These are phyloP conservation scores for Salpingus planirostris DNA, from an alignment of 2,888 invertebrate genomes.

Conservation along the genomic window DNA sequence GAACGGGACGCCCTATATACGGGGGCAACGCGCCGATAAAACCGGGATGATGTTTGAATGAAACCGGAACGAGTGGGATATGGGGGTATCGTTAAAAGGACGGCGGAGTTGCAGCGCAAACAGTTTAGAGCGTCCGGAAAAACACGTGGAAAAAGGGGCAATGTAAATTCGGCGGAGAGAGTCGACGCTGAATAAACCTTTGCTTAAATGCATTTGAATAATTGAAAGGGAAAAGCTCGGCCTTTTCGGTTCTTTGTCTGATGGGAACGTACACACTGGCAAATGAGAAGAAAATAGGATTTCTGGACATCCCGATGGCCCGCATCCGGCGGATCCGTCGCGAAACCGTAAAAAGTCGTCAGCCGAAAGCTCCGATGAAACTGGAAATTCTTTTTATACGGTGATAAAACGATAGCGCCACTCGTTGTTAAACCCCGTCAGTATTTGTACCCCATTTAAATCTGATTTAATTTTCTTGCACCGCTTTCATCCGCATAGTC, in stretches of 20 bases:
- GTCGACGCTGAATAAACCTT: constrained; percentile 7
- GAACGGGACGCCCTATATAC: no score
- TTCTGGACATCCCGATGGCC: constrained; percentile 10
- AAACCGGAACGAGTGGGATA: no score
- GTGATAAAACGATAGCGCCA: constrained; percentile 11
- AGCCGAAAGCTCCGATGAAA: constrained; percentile 13
- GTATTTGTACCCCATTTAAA: constrained; percentile 8
- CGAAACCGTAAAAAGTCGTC: constrained; percentile 15
- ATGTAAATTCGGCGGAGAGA: no score
- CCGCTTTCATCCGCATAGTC: no score
- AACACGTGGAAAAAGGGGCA: no score
- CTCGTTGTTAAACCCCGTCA: constrained; percentile 7
- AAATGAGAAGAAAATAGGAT: constrained; percentile 14
- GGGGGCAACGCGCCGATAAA: no score
- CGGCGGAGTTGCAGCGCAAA: no score
- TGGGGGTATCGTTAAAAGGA: no score
- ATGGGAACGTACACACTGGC: constrained; percentile 2
- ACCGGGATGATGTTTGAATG: no score
- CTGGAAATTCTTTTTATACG: constrained; percentile 14
- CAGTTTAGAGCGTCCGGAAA: no score
- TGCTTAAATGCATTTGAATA: constrained; percentile 14
- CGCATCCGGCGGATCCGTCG: constrained; percentile 10
- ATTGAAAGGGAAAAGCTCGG: constrained; percentile 9
- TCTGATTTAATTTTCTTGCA: constrained; percentile 10
- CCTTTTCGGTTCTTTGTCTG: constrained; percentile 6